phyloP scores from a whole-genome alignment of 2,797 vertebrate genomes.

The Anguilla pacifica region DNA sequence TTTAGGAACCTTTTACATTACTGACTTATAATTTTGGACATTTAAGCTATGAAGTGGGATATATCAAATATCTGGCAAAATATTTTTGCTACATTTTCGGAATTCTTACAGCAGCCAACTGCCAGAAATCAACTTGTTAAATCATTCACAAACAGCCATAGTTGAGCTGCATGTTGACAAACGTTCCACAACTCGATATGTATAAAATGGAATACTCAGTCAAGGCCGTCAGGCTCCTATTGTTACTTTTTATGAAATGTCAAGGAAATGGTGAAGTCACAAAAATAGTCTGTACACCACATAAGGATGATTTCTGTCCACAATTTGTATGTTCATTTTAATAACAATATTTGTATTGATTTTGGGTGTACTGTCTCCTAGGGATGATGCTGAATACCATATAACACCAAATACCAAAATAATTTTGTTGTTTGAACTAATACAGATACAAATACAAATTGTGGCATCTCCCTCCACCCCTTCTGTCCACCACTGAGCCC shows the following conservation, averaged over 20 bases:
- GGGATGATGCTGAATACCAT: no score
- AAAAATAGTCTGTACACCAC: no score
- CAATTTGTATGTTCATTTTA: no score
- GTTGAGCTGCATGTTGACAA: background rate
- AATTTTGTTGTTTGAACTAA: no score
- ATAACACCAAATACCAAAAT: no score
- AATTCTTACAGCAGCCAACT: background rate
- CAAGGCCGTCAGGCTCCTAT: background rate
- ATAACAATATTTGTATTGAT: background rate
- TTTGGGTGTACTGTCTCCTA: background rate
- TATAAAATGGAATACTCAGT: background rate
- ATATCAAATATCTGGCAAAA: background rate
- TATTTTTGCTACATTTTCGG: background rate
- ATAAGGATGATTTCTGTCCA: no score
- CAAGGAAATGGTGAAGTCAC: no score
- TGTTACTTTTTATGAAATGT: background rate
- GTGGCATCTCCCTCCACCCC: no score
- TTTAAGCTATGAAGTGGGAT: background rate
- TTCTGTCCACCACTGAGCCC: no score
- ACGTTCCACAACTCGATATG: no score
- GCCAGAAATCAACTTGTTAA: background rate
- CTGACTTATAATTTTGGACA: background rate
- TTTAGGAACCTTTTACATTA: background rate
- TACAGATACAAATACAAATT: no score
- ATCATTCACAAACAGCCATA: background rate